These are phyloP conservation scores for Gymnothorax javanicus DNA, from an alignment of 2,797 vertebrate species.

Conservation along the genomic window DNA sequence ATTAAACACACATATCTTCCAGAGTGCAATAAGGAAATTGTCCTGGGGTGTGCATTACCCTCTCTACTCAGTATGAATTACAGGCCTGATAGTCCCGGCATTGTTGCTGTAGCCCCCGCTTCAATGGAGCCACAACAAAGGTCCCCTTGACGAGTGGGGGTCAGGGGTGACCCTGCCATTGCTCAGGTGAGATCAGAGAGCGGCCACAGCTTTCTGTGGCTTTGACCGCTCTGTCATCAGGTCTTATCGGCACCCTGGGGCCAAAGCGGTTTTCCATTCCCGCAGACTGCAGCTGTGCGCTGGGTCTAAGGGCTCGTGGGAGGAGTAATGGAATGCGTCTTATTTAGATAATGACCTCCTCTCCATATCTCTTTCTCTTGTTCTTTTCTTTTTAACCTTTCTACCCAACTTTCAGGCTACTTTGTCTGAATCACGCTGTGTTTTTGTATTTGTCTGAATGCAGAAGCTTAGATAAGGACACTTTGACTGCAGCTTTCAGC, in stretches of 20 bases:
- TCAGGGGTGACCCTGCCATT: constrained; percentile 51
- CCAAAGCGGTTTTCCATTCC: constrained; percentile 31
- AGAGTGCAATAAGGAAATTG: background rate
- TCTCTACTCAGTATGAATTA: background rate
- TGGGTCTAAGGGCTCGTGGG: constrained; percentile 29
- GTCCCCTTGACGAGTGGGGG: constrained; percentile 52
- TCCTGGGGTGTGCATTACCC: background rate
- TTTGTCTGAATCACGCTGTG: background rate
- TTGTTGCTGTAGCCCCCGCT: constrained; percentile 28
- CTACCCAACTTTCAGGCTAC: background rate
- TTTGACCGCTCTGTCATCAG: constrained; percentile 49
- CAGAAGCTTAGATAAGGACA: background rate
- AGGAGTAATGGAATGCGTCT: constrained; percentile 41
- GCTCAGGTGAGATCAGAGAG: constrained; percentile 57
- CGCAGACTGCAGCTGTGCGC: constrained; percentile 13
- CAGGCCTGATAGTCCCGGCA: background rate
- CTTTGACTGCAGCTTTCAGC: background rate
- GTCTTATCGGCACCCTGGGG: constrained; percentile 49
- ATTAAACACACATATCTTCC: background rate
- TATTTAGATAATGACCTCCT: background rate
- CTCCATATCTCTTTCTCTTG: background rate
- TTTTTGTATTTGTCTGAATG: background rate
- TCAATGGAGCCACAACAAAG: constrained; percentile 54
- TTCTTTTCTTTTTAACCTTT: background rate
- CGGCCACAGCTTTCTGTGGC: constrained; percentile 29